Evolutionary conservation across 2,888 invertebrate species (phyloP).

Genomic region (Junonia oenone): DNA sequence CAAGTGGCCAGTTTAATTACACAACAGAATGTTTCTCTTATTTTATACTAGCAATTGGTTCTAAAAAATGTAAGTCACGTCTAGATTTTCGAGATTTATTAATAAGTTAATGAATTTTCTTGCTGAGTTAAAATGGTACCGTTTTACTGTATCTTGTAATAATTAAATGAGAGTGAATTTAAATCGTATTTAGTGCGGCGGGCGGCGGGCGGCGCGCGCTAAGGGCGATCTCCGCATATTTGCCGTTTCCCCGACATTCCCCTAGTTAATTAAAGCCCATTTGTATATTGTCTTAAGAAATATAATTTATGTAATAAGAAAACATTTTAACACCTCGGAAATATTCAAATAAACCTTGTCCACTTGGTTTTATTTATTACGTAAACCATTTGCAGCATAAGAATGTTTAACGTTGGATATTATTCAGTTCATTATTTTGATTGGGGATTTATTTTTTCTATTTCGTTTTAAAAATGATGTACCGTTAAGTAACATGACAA

Average conservation of each 20-base stretch:
- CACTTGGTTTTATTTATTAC: constrained; percentile 4
- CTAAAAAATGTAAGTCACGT: constrained; percentile 21
- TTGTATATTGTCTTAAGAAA: constrained; percentile 70
- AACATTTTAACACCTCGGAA: constrained; percentile 49
- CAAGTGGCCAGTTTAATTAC: background rate
- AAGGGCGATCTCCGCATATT: constrained; percentile 60
- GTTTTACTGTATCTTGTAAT: constrained; percentile 42
- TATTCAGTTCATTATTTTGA: constrained; percentile 12
- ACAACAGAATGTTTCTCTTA: background rate
- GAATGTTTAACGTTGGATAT: background rate
- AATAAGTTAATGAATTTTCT: constrained; percentile 11
- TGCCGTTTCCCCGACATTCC: constrained; percentile 69
- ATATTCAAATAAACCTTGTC: constrained; percentile 44
- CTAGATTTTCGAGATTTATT: constrained; percentile 14
- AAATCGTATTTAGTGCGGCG: constrained; percentile 60
- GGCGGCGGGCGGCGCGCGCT: constrained; percentile 37
- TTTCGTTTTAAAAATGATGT: background rate
- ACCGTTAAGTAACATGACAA: constrained; percentile 33
- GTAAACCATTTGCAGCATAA: background rate
- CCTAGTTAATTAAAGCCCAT: constrained; percentile 74
- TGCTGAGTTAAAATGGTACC: constrained; percentile 20
- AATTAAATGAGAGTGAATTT: constrained; percentile 62
- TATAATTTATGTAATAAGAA: constrained; percentile 69
- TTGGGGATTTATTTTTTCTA: background rate
- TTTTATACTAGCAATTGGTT: background rate